These are phyloP conservation scores for Galago senegalensis DNA, from an alignment of 2,797 vertebrate species.

Conservation along the genomic window DNA sequence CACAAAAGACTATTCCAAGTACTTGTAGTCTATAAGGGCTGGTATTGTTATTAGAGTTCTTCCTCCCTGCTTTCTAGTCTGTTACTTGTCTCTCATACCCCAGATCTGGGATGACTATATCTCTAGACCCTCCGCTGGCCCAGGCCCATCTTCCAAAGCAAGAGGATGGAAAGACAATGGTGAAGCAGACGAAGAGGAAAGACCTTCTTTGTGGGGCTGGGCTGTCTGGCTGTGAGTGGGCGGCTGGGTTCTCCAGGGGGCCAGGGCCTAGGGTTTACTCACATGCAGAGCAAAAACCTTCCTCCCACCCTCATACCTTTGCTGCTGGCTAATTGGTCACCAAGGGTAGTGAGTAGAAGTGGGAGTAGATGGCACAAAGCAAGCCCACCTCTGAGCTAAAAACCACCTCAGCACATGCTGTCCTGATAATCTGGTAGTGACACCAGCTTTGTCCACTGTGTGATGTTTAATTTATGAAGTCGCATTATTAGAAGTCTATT, in stretches of 20 bases:
- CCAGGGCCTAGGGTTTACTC: not conserved
- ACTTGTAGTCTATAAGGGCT: not conserved
- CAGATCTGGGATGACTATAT: not conserved
- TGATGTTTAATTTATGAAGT: not conserved
- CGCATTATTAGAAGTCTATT: not conserved
- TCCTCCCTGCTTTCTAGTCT: not conserved
- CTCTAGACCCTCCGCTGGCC: not conserved
- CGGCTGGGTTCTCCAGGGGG: not conserved
- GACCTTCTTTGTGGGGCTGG: not conserved
- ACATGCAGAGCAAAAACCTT: not conserved
- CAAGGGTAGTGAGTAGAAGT: not conserved
- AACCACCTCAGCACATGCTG: fast-evolving
- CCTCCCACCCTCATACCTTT: not conserved
- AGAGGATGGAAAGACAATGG: not conserved
- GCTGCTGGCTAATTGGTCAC: not conserved
- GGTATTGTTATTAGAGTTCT: not conserved
- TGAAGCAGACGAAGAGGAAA: not conserved
- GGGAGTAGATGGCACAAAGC: not conserved
- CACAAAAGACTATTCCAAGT: not conserved
- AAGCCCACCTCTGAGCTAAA: not conserved
- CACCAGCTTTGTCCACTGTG: not conserved
- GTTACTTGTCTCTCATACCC: not conserved
- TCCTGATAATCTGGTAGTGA: fast-evolving
- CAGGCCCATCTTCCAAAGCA: not conserved
- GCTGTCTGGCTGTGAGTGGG: not conserved